These are phyloP conservation scores for Syrphus vitripennis DNA, from an alignment of 2,888 invertebrate genomes.

Conservation along the genomic window DNA sequence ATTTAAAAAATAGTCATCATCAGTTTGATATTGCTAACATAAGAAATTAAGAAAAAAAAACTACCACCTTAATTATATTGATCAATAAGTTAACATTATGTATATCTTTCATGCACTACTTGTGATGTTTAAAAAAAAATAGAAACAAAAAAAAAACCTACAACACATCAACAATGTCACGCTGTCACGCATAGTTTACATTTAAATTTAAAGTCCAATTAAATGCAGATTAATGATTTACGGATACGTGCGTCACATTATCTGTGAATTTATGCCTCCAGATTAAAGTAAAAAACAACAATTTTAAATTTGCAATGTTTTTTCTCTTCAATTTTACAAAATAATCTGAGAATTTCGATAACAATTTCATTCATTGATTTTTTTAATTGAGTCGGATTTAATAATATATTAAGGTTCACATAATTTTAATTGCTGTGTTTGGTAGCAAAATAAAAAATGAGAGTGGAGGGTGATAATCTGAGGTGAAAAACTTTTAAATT, in stretches of 20 bases:
- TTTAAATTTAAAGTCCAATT: conserved; percentile 4
- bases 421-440: neutral
- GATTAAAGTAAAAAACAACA: neutral
- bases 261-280: conserved; percentile 8
- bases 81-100: neutral
- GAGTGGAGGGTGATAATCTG: too few relatives aligned
- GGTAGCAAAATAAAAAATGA: too few relatives aligned
- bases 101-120: neutral
- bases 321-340: conserved; percentile 1
- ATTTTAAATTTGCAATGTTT: conserved; percentile 9
- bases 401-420: neutral
- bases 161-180: conserved; percentile 20
- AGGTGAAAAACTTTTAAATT: too few relatives aligned
- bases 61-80: neutral
- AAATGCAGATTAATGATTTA: conserved; percentile 5
- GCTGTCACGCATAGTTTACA: conserved; percentile 30
- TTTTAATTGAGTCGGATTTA: neutral
- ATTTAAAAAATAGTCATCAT: too few relatives aligned
- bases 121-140: neutral
- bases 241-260: neutral
- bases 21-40: too few relatives aligned
- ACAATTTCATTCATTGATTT: conserved; percentile 8
- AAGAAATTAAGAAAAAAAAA: too few relatives aligned
- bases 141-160: neutral
- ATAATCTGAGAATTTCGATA: conserved; percentile 1